A percentile compares a stretch with the other conserved stretches of the same genome.
Evolutionary conservation across 1,140 invertebrate genomes (phyloP).

Genomic region (Lutraria rhynchaena): DNA sequence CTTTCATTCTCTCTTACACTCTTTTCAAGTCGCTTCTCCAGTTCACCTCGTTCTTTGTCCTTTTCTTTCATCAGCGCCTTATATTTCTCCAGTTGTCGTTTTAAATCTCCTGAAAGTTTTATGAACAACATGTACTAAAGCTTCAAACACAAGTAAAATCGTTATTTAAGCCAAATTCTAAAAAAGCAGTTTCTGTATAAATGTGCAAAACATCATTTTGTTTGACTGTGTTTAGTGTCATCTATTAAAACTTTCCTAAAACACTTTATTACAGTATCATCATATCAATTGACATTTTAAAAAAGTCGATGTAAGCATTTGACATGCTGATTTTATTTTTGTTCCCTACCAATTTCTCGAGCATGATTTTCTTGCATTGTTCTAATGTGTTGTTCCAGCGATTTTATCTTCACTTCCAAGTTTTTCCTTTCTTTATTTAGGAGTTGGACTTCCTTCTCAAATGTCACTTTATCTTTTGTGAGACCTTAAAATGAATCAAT

Average conservation of each 20-base stretch:
- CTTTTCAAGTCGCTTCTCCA: conserved; percentile 31
- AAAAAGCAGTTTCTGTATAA: too few relatives aligned
- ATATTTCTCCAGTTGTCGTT: conserved; percentile 7
- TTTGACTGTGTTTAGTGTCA: too few relatives aligned
- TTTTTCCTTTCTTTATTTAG: conserved; percentile 48
- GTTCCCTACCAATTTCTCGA: conserved; percentile 8
- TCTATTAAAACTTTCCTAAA: too few relatives aligned
- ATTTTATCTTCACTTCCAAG: conserved; percentile 45
- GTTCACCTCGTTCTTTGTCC: conserved; percentile 30
- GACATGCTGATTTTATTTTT: too few relatives aligned
- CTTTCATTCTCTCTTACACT: conserved; percentile 36
- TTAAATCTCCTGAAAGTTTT: conserved; percentile 9
- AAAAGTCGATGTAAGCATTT: too few relatives aligned
- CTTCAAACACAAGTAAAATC: too few relatives aligned
- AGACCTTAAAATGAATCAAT: too few relatives aligned
- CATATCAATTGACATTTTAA: too few relatives aligned
- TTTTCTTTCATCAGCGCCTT: conserved; percentile 33
- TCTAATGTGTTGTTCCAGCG: conserved; percentile 39
- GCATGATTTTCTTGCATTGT: conserved; percentile 18
- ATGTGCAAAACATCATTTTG: too few relatives aligned
- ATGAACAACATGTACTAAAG: too few relatives aligned
- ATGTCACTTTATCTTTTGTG: conserved; percentile 36
- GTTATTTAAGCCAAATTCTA: too few relatives aligned
- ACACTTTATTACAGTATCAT: too few relatives aligned
- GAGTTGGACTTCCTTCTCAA: conserved; percentile 45